Conservation (phyloP, 37 sponge, comb jelly and placozoan genomes). For the Agelas oroides region DNA sequence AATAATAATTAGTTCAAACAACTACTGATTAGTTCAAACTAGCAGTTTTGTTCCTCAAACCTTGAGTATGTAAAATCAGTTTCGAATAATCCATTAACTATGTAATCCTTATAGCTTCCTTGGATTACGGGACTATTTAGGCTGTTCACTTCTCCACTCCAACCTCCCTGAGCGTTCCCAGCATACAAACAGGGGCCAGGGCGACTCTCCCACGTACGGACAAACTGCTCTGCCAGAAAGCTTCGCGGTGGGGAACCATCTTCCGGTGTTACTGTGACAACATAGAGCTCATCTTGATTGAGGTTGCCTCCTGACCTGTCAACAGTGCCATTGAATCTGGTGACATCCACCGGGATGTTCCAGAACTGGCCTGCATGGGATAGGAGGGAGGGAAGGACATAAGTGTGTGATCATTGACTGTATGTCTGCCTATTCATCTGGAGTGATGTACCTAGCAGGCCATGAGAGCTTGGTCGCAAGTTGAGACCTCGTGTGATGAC, state of each 20-base stretch:
- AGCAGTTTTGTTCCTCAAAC: conserved; percentile 52
- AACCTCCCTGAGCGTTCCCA: conserved; percentile 75
- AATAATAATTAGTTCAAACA: too few relatives aligned
- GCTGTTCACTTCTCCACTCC: conserved; percentile 9
- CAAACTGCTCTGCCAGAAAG: conserved; percentile 51
- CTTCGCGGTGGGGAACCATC: conserved; percentile 5
- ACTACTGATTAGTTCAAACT: too few relatives aligned
- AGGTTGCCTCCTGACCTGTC: not conserved
- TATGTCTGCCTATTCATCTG: too few relatives aligned
- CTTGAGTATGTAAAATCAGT: conserved; percentile 27
- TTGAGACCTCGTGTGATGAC: conserved; percentile 65
- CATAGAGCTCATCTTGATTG: conserved; percentile 9
- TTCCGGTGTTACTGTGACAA: conserved; percentile 50
- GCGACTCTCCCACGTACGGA: conserved; percentile 68
- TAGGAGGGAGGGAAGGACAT: not conserved
- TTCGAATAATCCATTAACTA: conserved; percentile 17
- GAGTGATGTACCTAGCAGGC: conserved; percentile 61
- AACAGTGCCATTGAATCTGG: conserved; percentile 1
- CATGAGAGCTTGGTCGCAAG: conserved; percentile 76
- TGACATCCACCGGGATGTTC: conserved; percentile 64
- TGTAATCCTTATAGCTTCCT: conserved; percentile 61
- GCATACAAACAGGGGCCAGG: conserved; percentile 57
- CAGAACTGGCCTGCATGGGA: conserved; percentile 79
- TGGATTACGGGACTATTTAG: conserved; percentile 64
- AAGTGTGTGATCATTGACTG: too few relatives aligned